Evolutionary conservation across 2,888 invertebrate species (phyloP).

Genomic region (Synergus itoensis): DNA sequence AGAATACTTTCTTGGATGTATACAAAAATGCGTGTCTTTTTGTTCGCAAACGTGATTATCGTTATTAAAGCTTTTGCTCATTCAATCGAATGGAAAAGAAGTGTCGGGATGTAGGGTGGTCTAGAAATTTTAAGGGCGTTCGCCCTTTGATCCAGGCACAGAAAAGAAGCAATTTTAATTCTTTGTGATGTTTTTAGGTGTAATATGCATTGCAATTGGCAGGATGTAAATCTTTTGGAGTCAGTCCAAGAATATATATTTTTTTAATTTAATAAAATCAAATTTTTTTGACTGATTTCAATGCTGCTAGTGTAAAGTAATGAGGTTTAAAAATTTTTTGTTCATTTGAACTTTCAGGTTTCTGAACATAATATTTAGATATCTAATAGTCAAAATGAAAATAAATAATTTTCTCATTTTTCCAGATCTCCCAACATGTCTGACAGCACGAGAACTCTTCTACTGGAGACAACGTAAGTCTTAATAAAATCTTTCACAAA

Average conservation of each 20-base stretch:
- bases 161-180: constrained; percentile 47
- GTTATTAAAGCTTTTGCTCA: constrained; percentile 9
- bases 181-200: not conserved
- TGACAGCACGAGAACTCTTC: not conserved
- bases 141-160: constrained; percentile 48
- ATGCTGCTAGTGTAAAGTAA: too few relatives aligned
- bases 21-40: constrained; percentile 17
- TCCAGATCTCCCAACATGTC: not conserved
- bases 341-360: not conserved
- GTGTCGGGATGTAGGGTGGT: not conserved
- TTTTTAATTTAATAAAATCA: too few relatives aligned
- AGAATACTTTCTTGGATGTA: constrained; percentile 24
- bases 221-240: too few relatives aligned
- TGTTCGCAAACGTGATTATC: constrained; percentile 1
- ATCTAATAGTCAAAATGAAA: not conserved
- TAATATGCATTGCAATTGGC: not conserved
- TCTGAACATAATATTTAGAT: too few relatives aligned
- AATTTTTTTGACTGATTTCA: too few relatives aligned
- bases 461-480: not conserved
- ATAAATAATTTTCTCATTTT: not conserved
- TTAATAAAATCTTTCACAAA: not conserved
- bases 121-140: constrained; percentile 4
- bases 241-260: too few relatives aligned
- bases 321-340: not conserved
- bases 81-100: constrained; percentile 34